These are phyloP conservation scores for Paramormyrops hopkinsi DNA, from an alignment of 2,797 vertebrate genomes.

Conservation along the genomic window DNA sequence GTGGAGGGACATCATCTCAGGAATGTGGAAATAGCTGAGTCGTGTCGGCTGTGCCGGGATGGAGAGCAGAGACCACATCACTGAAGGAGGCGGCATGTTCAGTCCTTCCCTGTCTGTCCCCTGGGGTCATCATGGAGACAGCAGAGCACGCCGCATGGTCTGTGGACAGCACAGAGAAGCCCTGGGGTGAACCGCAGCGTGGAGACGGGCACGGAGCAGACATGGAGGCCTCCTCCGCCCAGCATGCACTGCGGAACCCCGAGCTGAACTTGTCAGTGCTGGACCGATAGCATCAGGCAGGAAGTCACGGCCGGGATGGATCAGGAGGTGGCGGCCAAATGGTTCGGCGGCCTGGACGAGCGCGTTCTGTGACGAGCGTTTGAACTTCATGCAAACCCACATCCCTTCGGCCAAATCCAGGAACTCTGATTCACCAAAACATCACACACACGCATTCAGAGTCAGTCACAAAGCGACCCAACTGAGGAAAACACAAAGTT, in stretches of 20 bases:
- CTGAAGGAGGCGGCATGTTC: not conserved
- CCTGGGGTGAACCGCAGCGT: not conserved
- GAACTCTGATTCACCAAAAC: not conserved
- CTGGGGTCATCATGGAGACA: not conserved
- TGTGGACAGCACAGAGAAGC: not conserved
- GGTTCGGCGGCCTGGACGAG: not conserved
- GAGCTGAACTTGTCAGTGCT: not conserved
- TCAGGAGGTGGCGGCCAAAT: not conserved
- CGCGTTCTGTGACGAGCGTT: not conserved
- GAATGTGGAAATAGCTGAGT: conserved; percentile 10
- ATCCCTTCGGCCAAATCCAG: not conserved
- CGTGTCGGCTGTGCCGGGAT: not conserved
- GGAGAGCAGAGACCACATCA: not conserved
- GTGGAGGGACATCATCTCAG: not conserved
- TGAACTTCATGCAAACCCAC: not conserved
- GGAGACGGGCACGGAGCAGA: not conserved
- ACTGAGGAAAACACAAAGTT: not conserved
- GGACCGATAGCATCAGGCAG: not conserved
- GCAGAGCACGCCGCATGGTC: not conserved
- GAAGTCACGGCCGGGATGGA: not conserved
- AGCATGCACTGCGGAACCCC: not conserved
- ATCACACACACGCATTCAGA: not conserved
- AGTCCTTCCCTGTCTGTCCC: not conserved
- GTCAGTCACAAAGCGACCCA: not conserved
- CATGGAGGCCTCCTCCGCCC: not conserved